Base-by-base conservation (phyloP, 2,113 vertebrate species). In the Neotoma lepida region DNA sequence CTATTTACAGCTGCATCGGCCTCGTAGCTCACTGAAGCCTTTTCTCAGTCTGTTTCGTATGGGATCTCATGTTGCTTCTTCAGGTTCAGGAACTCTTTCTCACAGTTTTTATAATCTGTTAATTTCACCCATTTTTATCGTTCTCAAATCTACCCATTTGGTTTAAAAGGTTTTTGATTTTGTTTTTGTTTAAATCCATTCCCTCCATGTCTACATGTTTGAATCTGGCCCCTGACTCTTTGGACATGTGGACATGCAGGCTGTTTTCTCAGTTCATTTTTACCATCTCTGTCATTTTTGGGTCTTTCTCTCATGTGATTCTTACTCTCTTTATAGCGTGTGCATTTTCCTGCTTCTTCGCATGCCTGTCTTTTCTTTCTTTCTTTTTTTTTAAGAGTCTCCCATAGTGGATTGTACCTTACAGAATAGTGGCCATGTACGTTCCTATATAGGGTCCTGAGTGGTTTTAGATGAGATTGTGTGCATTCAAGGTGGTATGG, bases 21-120 rank as follows among this genome's bases (percentile, higher is more conserved):
- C 18, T 6, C 4, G 6, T 6, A 24, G 20, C 15, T 74, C n/a
- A 13, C 15, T 39, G 15, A 61, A n/a, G 4, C 0, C 10, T 87
- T 70, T 24, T n/a, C 1, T 4, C 9, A 24, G 66, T 77, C 30
- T 35, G 1, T 68, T 88, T 93, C 54, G 5, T 28, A 9, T 66
- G 41, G 9, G 6, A 46, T 58, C 68, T 58, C 33, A 28, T 49
- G 15, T 30, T 49, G 41, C 17, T 28, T 92, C 26, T 58, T 92
- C 51, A 49, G 26, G n/a, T 51, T 63, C n/a, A 64, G 61, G 30
- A 3, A 0, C 17, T 78, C 28, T 66, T 66, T 78, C 24, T 82
- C 33, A 5, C 24, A 49, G 17, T 39, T 18, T 39, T n/a, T 54
- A 85, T 46, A 4, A 33, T 82, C 44, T 15, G 12, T 22, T 9